A percentile compares a stretch with the other conserved stretches of the same genome.
These are phyloP conservation scores for Willisornis vidua DNA, from an alignment of 2,113 vertebrate genomes.

Conservation along the genomic window DNA sequence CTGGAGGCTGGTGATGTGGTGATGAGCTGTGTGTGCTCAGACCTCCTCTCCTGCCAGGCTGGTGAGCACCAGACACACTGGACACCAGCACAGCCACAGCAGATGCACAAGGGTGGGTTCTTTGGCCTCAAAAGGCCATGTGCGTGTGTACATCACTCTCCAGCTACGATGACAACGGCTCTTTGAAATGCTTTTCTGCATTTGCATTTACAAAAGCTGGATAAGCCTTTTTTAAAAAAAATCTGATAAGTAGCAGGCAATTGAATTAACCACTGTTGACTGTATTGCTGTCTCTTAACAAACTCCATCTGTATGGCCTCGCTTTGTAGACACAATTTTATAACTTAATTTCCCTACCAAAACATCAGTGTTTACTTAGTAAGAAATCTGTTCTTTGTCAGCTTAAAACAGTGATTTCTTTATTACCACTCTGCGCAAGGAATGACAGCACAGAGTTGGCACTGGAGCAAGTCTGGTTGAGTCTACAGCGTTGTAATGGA, in stretches of 20 bases:
- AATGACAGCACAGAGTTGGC: constrained; percentile 82
- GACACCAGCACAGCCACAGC: accelerated
- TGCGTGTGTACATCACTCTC: background rate
- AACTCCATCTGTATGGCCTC: constrained; percentile 71
- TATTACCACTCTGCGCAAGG: constrained; percentile 79
- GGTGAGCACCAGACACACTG: accelerated
- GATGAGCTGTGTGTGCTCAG: background rate
- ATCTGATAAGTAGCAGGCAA: constrained; percentile 49
- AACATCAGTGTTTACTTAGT: constrained; percentile 80
- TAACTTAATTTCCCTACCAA: constrained; percentile 80
- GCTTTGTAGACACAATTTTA: constrained; percentile 75
- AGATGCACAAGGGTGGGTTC: accelerated
- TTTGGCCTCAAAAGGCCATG: background rate
- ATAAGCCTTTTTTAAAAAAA: constrained; percentile 17
- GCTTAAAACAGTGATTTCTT: constrained; percentile 88
- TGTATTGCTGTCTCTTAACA: constrained; percentile 68
- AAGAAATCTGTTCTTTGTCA: constrained; percentile 92
- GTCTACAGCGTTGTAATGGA: constrained; percentile 82
- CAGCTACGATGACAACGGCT: background rate
- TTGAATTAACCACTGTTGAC: constrained; percentile 61
- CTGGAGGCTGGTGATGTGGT: background rate
- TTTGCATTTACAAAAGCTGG: constrained; percentile 63
- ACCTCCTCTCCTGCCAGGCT: background rate
- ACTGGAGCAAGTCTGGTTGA: constrained; percentile 76
- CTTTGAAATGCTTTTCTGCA: constrained; percentile 46